These are phyloP conservation scores for Ia io DNA, from an alignment of 2,113 vertebrate species.

Conservation along the genomic window DNA sequence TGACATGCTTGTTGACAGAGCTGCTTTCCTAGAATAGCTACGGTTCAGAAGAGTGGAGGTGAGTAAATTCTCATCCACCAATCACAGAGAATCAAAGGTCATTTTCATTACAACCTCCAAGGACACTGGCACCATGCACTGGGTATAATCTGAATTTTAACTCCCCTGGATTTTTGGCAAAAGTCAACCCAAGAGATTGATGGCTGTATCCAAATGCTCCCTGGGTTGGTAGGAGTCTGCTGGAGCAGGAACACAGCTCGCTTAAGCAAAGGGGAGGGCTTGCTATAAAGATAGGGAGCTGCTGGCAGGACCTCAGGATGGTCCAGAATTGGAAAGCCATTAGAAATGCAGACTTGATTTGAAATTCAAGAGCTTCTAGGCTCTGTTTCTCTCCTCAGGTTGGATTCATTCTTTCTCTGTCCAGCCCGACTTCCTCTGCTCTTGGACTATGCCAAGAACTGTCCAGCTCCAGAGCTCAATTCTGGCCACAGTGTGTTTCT, in stretches of 20 bases:
- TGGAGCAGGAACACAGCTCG: not conserved
- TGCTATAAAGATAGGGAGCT: not conserved
- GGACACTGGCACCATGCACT: not conserved
- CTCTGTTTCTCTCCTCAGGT: not conserved
- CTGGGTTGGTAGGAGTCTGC: not conserved
- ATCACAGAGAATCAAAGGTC: not conserved
- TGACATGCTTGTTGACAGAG: not conserved
- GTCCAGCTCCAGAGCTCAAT: not conserved
- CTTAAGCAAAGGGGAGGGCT: not conserved
- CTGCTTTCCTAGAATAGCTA: constrained; percentile 62
- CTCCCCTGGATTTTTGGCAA: not conserved
- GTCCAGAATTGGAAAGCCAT: not conserved
- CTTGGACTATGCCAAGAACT: not conserved
- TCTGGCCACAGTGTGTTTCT: not conserved
- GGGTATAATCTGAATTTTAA: not conserved
- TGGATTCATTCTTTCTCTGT: not conserved
- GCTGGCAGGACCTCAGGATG: not conserved
- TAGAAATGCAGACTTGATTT: not conserved
- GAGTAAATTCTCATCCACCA: not conserved
- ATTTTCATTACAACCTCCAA: not conserved
- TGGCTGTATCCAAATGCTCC: not conserved
- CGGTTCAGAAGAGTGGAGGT: not conserved
- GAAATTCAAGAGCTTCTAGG: not conserved
- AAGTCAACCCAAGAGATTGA: not conserved
- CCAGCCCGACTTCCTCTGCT: not conserved